phyloP scores from a whole-genome alignment of 2,113 vertebrate genomes.

The Peucedramus taeniatus region DNA sequence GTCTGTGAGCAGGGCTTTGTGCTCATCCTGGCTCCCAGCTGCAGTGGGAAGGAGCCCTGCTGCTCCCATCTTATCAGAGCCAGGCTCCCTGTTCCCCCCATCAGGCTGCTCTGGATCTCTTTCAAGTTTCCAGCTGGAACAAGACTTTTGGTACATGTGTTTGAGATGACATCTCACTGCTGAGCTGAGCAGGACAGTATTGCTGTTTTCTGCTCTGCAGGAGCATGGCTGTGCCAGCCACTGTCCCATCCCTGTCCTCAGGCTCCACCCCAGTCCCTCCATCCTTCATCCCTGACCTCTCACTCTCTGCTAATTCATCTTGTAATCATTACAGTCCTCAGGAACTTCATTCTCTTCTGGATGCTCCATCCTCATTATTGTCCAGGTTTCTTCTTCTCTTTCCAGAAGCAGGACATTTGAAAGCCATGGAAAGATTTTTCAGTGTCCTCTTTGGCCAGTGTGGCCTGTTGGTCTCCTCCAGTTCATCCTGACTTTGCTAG shows the following conservation, averaged over 20 bases:
- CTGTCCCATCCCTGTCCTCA: not conserved
- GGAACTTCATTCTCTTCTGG: not conserved
- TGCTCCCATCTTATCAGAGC: not conserved
- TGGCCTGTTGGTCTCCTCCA: rapidly evolving
- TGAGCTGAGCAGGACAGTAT: not conserved
- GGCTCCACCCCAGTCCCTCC: not conserved
- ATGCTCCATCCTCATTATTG: rapidly evolving
- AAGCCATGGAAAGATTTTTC: rapidly evolving
- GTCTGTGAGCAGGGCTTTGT: not conserved
- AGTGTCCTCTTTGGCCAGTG: rapidly evolving
- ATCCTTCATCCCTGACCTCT: not conserved
- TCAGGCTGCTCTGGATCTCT: not conserved
- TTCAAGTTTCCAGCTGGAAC: not conserved
- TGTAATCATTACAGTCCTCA: rapidly evolving
- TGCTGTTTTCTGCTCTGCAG: not conserved
- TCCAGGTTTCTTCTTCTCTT: not conserved
- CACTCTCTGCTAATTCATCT: not conserved
- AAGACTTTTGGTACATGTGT: rapidly evolving
- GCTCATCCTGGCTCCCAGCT: rapidly evolving
- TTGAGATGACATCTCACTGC: not conserved
- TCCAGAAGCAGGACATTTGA: not conserved
- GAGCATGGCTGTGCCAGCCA: rapidly evolving
- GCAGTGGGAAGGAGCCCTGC: not conserved
- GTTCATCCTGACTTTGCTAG: not conserved
- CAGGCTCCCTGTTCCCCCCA: not conserved